Base-by-base conservation (phyloP, 2,888 invertebrate genomes). In the Acholoe squamosa region DNA sequence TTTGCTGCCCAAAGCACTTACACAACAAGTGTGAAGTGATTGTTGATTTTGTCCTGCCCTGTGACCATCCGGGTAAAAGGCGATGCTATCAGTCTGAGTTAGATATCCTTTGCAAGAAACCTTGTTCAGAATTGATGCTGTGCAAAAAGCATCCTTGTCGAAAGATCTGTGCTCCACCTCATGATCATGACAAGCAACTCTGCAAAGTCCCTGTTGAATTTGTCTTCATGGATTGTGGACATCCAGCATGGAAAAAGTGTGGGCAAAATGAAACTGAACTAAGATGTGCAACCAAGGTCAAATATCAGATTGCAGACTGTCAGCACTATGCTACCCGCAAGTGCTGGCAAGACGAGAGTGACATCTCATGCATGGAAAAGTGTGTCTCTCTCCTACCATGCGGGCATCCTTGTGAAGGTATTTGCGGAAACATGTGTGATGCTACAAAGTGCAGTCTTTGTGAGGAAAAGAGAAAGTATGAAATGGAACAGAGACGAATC, bases 331-430 rank as follows among this genome's bases (percentile, higher is more conserved):
- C 22, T 28, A 25, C 14, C 12, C 52, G 86, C 12, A 0, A 52
- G 28, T 86, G 86, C 86, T 54, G 25, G 25, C 54, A 54, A 31
- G 52, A 25, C 3, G 86, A 86, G 16, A 28, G 12, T n/a, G 86
- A 25, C 19, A 25, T 67, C 5, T 56, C 51, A 28, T 92, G 92
- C 80, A 0, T 19, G 54, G 86, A 89, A 22, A 43, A 34, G 7
- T 92, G 92, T 77, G 19, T 71, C 12, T 88, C 88, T 5, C 3
- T 0, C 14, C 54, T 52, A 19, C 52, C 84, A 34, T 92, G 92
- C 54, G 89, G 86, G 12, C 92, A 92, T 89, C 84, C 88, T 19
- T 92, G 92, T 89, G 51, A 89, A n/a, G 56, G 25, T 0, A 71
- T 52, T 19, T 92, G 92, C 51, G 80, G 89, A 12, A 31, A 90